Evolutionary conservation across 1,140 invertebrate species (phyloP).

Genomic region (Aphis gossypii): DNA sequence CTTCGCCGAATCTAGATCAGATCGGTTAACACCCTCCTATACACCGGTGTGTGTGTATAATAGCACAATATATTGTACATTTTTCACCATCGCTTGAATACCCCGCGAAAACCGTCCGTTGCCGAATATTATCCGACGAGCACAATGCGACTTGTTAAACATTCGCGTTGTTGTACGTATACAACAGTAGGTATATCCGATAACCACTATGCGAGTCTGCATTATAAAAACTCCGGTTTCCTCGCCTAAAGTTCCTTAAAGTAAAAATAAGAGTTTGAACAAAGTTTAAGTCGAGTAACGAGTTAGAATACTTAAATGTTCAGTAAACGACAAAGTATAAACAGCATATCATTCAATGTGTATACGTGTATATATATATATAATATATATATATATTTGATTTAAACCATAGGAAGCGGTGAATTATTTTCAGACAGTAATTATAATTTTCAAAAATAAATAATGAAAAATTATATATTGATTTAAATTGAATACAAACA

Average conservation of each 20-base stretch:
- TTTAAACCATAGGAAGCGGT: neutral
- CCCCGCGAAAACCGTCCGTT: neutral
- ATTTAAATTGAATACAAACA: neutral
- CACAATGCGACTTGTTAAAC: slow-evolving; percentile 8
- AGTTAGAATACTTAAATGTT: neutral
- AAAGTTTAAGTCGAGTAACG: neutral
- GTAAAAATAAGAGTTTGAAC: neutral
- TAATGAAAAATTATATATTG: neutral
- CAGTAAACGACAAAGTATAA: neutral
- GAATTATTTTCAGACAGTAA: neutral
- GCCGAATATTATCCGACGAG: slow-evolving; percentile 6
- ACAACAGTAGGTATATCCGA: neutral
- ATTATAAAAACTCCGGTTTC: neutral
- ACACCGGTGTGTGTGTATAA: neutral
- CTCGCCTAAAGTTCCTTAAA: neutral
- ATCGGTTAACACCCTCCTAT: neutral
- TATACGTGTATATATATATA: too few species aligned
- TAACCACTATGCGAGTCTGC: neutral
- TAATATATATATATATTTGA: neutral
- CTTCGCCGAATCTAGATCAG: neutral
- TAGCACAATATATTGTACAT: neutral
- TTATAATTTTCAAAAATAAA: neutral
- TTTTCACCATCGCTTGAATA: neutral
- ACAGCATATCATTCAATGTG: neutral
- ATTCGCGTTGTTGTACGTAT: neutral